Evolutionary conservation across 2,113 vertebrate species (phyloP), one percentile per base, ranked within the genome.

Genomic region (Bubo scandiacus): DNA sequence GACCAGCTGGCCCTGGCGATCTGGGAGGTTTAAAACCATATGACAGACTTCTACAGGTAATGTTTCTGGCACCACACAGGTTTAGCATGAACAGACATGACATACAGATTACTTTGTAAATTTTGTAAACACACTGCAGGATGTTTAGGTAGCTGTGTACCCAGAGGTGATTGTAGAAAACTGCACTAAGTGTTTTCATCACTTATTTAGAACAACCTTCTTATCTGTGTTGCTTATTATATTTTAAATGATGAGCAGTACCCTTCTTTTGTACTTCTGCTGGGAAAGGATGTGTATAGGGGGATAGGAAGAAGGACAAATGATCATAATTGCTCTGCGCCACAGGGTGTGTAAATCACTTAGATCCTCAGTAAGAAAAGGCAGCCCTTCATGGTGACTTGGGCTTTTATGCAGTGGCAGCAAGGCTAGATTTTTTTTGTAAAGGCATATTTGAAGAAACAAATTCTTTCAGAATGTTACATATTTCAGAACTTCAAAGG

Each of bases 31-130:
- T 99, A 47, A 98, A 98, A 94, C 98, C 99, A 3, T 99, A 98
- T 5, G 99, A 99, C 95, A 98, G 99, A 78, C 98, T 99, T 72
- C 81, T 99, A 78, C 99, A 99, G 99, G 99, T 99, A 98, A 92
- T 5, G 34, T 12, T 45, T 20, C 36, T 78, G 49, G 32, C 67
- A 61, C 34, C 25, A 29, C 49, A 26, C 8, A n/a, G 58, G 40
- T 68, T 85, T 32, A n/a, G 52, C 49, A 5, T 4, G 30, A 55
- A 25, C n/a, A 21, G 43, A 42, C 2, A 1, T 11, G 21, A 36
- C 7, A 10, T 4, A 34, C 15, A 19, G 34, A 38, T 42, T 5
- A 20, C 32, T 19, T 82, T 26, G 7, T 36, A 30, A 29, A 10
- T 10, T 65, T 63, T 49, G 51, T 58, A 43, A 58, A 25, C 30